Base-by-base conservation (phyloP, 1,140 invertebrate genomes). In the Uloborus diversus region DNA sequence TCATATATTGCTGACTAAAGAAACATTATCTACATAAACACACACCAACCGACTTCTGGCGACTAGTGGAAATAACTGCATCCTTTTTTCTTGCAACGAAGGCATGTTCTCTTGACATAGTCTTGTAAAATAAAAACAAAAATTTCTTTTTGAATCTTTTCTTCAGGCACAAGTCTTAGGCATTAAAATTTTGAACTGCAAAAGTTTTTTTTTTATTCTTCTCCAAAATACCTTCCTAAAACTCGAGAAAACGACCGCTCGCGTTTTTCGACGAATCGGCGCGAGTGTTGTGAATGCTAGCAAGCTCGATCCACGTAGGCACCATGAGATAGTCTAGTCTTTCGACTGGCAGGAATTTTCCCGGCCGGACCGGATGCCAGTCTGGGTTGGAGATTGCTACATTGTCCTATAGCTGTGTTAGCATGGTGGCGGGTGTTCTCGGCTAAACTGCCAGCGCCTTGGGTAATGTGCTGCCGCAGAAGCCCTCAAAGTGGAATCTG, bases 401-500 rank as follows among this genome's bases (percentile, higher is more conserved):
- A 66, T 27, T 56, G 73, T 78, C 28, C 73, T 78, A 78, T 53
- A n/a, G 53, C n/a, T 56, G 73, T 49, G 66, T 51, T 65, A n/a
- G 73, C 47, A 25, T 20, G 28, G 47, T 62, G 14, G 20, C 27
- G 9, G 32, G 17, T 65, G 5, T 7, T 51, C 49, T 20, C 13
- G 59, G 5, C 76, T 79, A 79, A 68, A 79, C 65, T 59, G 33
- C 76, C 57, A 79, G 25, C 47, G 76, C 76, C 27, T 79, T 79
- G 14, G 93, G 91, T 32, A 96, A 85, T 62, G 92, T 93, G 59
- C 85, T 86, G 25, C 92, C 92, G 86, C 93, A 93, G 4, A 91
- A 91, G 2, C 93, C 94, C 88, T 91, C 84, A 85, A 95, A 95
- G 84, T 94, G 91, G 85, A 91, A 93, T 61, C 91, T 92, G 83